Base-by-base conservation (phyloP, 2,113 vertebrate genomes). In the Indri indri region DNA sequence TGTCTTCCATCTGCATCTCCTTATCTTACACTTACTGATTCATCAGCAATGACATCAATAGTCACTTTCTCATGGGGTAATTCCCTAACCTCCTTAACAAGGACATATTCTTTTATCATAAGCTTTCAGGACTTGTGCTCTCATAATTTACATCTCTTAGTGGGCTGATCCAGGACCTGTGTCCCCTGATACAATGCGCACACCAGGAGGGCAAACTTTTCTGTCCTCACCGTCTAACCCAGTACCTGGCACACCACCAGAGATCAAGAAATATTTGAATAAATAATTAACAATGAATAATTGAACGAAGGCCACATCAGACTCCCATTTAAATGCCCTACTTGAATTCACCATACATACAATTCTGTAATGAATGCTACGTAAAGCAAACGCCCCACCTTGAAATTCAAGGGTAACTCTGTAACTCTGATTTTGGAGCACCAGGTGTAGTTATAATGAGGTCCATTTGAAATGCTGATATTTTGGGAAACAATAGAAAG, bases 151-250 rank as follows among this genome's bases (percentile, higher is more conserved):
- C 20, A 11, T n/a, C 34, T 10, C 25, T 59, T 57, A 3, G 5
- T 74, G 30, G 17, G 37, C 10, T 47, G 27, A 30, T 27, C 61
- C 8, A 45, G 32, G 14, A 32, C 37, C 52, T 9, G 47, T 50
- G 12, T 25, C 32, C 14, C 54, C 47, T 10, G 6, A 5, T 5
- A 34, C 1, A 3, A 7, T 6, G 27, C 14, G 8, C 2, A 23
- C 16, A 25, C 71, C 22, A 3, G 42, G 71, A 37, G 57, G 16
- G 42, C 25, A n/a, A 76, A 22, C 3, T 57, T 63, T 9, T 2
- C 23, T 11, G 2, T 17, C 3, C 61, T 10, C 45, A 4, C 22
- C 3, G 5, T 12, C 57, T 50, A 18, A 25, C n/a, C 37, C 4
- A 20, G 68, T 30, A 8, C 4, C 27, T 18, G 16, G 40, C 42